Base-by-base conservation (phyloP, 2,797 vertebrate species). In the Heliangelus exortis region DNA sequence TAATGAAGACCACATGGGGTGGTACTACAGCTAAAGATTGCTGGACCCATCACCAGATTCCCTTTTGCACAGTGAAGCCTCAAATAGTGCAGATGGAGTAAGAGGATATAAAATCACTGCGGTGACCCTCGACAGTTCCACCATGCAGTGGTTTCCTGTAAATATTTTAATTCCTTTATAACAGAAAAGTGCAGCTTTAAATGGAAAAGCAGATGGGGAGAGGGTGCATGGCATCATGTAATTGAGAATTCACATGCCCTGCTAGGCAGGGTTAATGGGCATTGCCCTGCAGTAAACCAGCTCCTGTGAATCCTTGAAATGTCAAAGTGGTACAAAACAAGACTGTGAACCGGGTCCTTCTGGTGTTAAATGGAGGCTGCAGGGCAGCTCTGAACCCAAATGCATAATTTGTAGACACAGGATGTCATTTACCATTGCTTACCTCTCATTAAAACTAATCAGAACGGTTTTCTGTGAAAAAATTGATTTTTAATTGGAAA, bases 241-340 rank as follows among this genome's bases (percentile, higher is more conserved):
- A 81, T n/a, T 78, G 94, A 86, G 89, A 72, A 84, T 75, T 13
- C n/a, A 39, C 10, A 22, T 75, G 89, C 82, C 95, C 91, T 89
- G 89, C 89, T n/a, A 68, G 87, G 95, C 65, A 31, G 91, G 91
- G 92, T 91, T 94, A 91, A 92, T 91, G 95, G 95, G 90, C 85
- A 93, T 33, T 76, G 95, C 88, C 83, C 95, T 26, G 79, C 87
- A 90, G 91, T 69, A 84, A 78, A 72, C 33, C 4, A 6, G 78
- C 93, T 92, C 95, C 95, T 47, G 89, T 19, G 18, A 92, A 47
- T 34, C 72, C 92, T 18, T 25, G 33, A 96, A 92, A 94, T 96
- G 95, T 91, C 96, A 87, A 4, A 25, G 88, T 3, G 88, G 22
- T 22, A 12, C 88, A 47, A 7, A 90, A 36, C 61, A 9, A 87